Base-by-base conservation (phyloP, 2,797 vertebrate species). In the Crossoptilon crossoptilon region DNA sequence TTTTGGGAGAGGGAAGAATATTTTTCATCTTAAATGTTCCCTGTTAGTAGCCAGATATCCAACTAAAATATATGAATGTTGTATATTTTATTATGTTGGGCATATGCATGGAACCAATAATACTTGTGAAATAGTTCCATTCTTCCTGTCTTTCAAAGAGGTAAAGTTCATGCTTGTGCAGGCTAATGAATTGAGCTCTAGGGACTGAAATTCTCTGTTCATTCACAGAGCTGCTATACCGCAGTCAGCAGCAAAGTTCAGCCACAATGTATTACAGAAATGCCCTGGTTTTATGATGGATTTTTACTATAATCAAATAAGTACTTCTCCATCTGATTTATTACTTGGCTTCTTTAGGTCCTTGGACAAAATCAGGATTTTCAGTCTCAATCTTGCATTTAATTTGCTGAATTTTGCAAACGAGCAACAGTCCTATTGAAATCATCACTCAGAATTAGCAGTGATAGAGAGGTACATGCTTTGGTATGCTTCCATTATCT, bases 61-160 rank as follows among this genome's bases (percentile, higher is more conserved):
- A 74, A 22, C 33, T 72, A 31, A 82, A 90, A 59, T 51, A 84
- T 7, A 31, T 16, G n/a, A 58, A 82, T 74, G 7, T 5, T 2
- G 19, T 39, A 14, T 70, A 21, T 51, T 77, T 41, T 81, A 4
- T 86, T 79, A 74, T 53, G 78, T 41, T 73, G 21, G 66, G 44
- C 15, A 8, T 69, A 35, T 69, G 48, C 70, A 58, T 63, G 24
- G 17, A 60, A 13, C 19, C 68, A 87, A 24, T 58, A 74, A 69
- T 77, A 39, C 37, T 62, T 90, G 53, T 87, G 85, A 51, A 90
- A 84, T 29, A 74, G 49, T 79, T 23, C 26, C 11, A 43, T 69
- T 91, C 64, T 90, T 91, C 21, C 60, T 81, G 37, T 58, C 4
- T 91, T 94, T 93, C 71, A 84, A 79, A 55, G 48, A 88, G 84